A percentile compares a stretch with the other conserved stretches of the same genome.
Conservation (phyloP, 2,888 invertebrate genomes). For the Branchipolynoe longqiensis region DNA sequence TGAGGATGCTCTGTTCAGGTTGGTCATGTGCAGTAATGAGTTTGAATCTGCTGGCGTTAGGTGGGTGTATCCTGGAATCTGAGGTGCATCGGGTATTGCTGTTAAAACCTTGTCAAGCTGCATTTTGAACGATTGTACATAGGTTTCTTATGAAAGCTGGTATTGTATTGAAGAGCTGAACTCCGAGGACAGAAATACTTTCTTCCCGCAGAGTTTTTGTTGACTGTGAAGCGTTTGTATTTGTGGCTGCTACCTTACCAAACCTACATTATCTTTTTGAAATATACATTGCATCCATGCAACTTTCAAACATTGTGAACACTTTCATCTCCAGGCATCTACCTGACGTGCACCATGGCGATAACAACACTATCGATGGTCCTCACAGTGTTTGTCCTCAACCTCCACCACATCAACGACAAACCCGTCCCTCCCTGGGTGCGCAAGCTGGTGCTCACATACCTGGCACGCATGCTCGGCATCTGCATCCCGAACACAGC, state of each 20-base stretch:
- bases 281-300: background rate
- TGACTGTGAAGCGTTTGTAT: background rate
- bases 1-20: no score
- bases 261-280: background rate
- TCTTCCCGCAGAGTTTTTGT: no score
- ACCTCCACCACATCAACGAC: constrained; percentile 70
- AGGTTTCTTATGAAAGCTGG: no score
- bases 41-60: no score
- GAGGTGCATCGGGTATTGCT: no score
- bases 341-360: constrained; percentile 71
- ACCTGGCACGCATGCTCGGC: constrained; percentile 68
- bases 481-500: constrained; percentile 61
- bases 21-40: no score
- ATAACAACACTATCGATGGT: constrained; percentile 71
- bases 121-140: no score
- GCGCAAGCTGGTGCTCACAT: constrained; percentile 64
- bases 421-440: constrained; percentile 68
- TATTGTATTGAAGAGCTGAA: no score
- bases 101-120: no score
- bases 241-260: background rate
- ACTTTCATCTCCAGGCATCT: constrained; percentile 66
- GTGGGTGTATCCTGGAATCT: no score
- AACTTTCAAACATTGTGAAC: no score
- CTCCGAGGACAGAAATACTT: no score
- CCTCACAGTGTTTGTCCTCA: constrained; percentile 70